Base-by-base conservation (phyloP, 2,797 vertebrate genomes). In the Rallus crepitans region DNA sequence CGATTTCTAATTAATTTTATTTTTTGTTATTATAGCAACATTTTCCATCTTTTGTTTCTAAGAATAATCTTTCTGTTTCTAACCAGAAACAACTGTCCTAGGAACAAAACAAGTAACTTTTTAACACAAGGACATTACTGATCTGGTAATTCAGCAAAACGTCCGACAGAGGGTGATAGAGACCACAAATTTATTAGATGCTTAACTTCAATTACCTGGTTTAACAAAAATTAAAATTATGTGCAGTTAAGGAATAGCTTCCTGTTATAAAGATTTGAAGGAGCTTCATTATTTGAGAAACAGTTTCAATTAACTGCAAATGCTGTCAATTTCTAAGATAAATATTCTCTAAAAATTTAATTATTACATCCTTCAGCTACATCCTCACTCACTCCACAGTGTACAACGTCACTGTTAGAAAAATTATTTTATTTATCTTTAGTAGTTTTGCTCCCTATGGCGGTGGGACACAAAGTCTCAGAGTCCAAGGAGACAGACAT, bases 101-200 rank as follows among this genome's bases (percentile, higher is more conserved):
- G n/a, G 21, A 61, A 56, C 23, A 78, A 85, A 86, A 28, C 4
- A 63, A 12, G 33, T 21, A 5, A 15, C 2, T 42, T 76, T 78
- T 60, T 61, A 52, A 73, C 13, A 65, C 7, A 28, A 52, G 48
- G 6, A 10, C 56, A 35, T 53, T 30, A 39, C 3, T 68, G 16
- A 30, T 75, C n/a, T 27, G 42, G 63, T 47, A 91, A 65, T 69
- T 39, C 48, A 87, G 60, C 28, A 75, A 59, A 37, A 45, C 4
- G 71, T 78, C 97, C 97, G 95, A 80, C 31, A 97, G 97, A 94
- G 95, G 95, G 93, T 65, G 90, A 86, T 7, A 95, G 55, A 96
- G 91, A 95, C 93, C 76, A 90, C 1, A 53, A 25, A 45, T 48
- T 31, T 1, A 0, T 35, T 21, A 66, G 8, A 50, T 0, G 7